These are phyloP conservation scores for Echinometra lucunter DNA, from an alignment of 53 echinoderm and acorn worm species.

Conservation along the genomic window DNA sequence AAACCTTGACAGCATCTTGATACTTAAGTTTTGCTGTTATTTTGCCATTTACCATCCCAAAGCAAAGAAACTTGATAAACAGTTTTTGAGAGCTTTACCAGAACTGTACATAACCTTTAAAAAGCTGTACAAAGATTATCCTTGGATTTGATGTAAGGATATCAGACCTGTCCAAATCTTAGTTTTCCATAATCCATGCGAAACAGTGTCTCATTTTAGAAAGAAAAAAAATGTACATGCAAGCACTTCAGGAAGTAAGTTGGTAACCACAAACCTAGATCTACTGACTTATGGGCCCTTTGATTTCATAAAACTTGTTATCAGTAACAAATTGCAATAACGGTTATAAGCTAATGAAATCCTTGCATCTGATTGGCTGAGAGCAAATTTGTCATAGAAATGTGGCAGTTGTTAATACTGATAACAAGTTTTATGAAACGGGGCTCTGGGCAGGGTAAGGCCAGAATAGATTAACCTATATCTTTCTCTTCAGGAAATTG, in stretches of 20 bases:
- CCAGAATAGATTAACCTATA: constrained; percentile 7
- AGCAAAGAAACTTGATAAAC: no score
- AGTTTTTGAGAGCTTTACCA: no score
- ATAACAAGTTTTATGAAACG: no score
- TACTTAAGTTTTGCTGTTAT: no score
- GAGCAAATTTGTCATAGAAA: no score
- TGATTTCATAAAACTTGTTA: no score
- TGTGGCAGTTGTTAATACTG: no score
- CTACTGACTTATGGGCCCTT: neutral
- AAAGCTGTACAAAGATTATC: neutral
- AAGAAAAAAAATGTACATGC: neutral
- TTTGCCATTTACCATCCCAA: no score
- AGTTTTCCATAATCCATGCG: neutral
- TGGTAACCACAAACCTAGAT: constrained; percentile 24
- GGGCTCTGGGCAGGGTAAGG: neutral
- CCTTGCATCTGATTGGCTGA: no score
- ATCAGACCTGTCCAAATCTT: neutral
- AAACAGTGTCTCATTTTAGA: neutral
- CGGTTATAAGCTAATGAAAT: no score
- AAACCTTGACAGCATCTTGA: no score
- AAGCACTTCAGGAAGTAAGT: neutral
- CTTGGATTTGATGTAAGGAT: neutral
- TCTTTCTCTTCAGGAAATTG: neutral
- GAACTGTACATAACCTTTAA: neutral
- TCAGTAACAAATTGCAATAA: no score